Conservation (phyloP, 2,888 invertebrate genomes). For the Thymelicus lineola region DNA sequence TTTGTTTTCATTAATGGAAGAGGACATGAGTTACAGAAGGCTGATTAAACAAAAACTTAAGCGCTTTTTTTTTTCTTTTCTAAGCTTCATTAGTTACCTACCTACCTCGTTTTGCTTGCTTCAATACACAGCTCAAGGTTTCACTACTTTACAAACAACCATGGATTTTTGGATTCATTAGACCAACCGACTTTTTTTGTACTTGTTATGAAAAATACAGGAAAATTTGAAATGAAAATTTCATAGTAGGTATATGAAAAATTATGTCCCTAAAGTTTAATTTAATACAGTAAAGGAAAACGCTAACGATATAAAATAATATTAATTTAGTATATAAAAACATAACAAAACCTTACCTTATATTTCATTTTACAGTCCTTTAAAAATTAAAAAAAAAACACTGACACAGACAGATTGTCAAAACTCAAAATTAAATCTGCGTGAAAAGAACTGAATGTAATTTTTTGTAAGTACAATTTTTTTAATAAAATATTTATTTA, state of each 20-base stretch:
- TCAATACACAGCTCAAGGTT: slow-evolving; percentile 44
- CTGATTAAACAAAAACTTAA: not conserved
- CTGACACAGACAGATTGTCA: slow-evolving; percentile 39
- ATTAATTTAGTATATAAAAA: slow-evolving; percentile 27
- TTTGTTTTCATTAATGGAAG: not conserved
- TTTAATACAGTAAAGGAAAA: no score
- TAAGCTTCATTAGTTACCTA: slow-evolving; percentile 34
- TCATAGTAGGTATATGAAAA: no score
- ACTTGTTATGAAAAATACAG: no score
- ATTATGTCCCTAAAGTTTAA: no score
- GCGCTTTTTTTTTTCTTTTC: not conserved
- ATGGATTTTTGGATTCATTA: not conserved
- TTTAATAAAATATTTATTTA: not conserved
- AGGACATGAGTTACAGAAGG: not conserved
- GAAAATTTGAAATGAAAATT: no score
- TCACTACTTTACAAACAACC: slow-evolving; percentile 36
- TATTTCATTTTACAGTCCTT: slow-evolving; percentile 65
- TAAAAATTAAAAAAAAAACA: slow-evolving; percentile 44
- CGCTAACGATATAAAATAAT: no score
- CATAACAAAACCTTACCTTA: slow-evolving; percentile 61
- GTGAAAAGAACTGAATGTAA: not conserved
- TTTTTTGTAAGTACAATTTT: no score
- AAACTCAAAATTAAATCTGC: not conserved
- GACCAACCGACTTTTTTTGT: no score
- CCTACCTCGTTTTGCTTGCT: slow-evolving; percentile 41